A percentile compares a stretch with the other conserved stretches of the same genome.
These are phyloP conservation scores for Ephestia elutella DNA, from an alignment of 1,140 invertebrate genomes.

Conservation along the genomic window DNA sequence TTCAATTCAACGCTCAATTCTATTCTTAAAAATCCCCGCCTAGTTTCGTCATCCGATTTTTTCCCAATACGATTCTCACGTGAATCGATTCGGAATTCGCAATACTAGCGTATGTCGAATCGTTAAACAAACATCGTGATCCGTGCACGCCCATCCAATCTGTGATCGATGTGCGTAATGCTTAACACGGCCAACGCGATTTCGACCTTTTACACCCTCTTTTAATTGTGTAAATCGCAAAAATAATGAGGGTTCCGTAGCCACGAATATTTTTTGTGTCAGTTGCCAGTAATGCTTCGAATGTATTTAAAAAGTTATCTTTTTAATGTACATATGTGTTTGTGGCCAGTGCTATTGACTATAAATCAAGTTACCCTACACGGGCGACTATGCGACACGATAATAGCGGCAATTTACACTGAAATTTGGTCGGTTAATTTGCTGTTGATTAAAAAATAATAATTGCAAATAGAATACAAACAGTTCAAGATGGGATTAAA, in stretches of 20 bases:
- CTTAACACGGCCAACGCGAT: background rate
- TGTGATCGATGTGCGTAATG: background rate
- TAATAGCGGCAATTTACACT: too few relatives aligned
- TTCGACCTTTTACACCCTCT: background rate
- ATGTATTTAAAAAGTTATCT: too few relatives aligned
- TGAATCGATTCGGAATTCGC: constrained; percentile 54
- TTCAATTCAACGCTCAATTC: background rate
- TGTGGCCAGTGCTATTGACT: too few relatives aligned
- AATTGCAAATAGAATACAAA: too few relatives aligned
- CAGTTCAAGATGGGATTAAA: too few relatives aligned
- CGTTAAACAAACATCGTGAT: constrained; percentile 47
- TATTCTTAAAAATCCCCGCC: background rate
- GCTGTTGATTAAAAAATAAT: too few relatives aligned
- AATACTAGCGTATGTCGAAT: constrained; percentile 54
- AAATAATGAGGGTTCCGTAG: background rate
- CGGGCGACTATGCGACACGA: too few relatives aligned
- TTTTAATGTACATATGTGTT: too few relatives aligned
- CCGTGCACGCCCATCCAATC: constrained; percentile 1
- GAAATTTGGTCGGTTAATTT: too few relatives aligned
- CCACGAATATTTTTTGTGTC: background rate
- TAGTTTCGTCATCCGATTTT: constrained; percentile 9
- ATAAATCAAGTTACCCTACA: too few relatives aligned
- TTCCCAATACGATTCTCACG: constrained; percentile 52
- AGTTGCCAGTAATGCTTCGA: background rate
- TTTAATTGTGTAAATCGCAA: background rate